Percentiles rank a stretch among this genome's conserved stretches.
Evolutionary conservation across 2,113 vertebrate genomes (phyloP).

Genomic region (Thymallus thymallus): DNA sequence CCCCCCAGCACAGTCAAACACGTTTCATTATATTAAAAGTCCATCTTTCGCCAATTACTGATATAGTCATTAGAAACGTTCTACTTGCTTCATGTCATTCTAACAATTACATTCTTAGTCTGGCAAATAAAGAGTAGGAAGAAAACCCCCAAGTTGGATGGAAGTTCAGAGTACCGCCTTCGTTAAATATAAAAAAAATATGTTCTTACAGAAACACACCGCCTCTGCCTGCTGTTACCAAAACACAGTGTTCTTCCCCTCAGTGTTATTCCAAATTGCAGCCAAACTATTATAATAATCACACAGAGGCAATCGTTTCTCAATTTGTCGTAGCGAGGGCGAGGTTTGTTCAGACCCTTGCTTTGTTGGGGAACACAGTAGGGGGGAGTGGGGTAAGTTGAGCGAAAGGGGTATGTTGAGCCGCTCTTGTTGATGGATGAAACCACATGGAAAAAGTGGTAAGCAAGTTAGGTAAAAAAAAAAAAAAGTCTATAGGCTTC

Average conservation of each 20-base stretch:
- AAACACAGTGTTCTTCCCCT: constrained; percentile 17
- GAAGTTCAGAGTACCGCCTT: constrained; percentile 1
- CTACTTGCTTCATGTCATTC: neutral
- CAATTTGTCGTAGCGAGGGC: constrained; percentile 22
- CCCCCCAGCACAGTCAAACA: neutral
- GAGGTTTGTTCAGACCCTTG: constrained; percentile 11
- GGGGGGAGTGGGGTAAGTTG: too few relatives aligned
- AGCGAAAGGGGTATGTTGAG: too few relatives aligned
- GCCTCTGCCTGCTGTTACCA: constrained; percentile 13
- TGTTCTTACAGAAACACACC: constrained; percentile 6
- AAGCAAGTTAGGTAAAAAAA: too few relatives aligned
- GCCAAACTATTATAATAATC: constrained; percentile 39
- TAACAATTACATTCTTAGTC: neutral
- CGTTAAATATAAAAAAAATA: constrained; percentile 23
- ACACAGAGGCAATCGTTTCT: constrained; percentile 17
- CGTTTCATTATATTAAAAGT: neutral
- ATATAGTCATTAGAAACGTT: neutral
- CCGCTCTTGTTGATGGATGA: too few relatives aligned
- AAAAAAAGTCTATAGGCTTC: too few relatives aligned
- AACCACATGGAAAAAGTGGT: too few relatives aligned
- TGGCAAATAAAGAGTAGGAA: neutral
- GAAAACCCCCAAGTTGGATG: neutral
- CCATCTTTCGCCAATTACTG: neutral
- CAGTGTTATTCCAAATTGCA: constrained; percentile 9
- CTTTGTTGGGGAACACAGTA: neutral